Evolutionary conservation across 1,140 invertebrate species (phyloP), one percentile per base, ranked within the genome.

Genomic region (Liolophura sinensis): DNA sequence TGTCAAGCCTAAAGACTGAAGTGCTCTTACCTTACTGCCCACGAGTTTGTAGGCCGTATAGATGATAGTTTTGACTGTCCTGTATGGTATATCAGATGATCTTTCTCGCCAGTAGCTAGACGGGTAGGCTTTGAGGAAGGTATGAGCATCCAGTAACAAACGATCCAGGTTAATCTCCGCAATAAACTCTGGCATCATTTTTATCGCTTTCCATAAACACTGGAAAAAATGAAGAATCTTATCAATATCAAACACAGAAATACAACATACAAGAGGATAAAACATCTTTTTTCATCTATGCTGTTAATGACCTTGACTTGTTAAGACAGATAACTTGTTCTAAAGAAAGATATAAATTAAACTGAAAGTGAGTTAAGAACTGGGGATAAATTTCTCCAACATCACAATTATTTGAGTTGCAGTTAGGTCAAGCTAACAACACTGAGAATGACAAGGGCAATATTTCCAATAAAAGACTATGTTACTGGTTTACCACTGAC

Each of bases 41-140:
- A 85, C 84, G 20, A 83, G 73, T 69, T 86, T 84, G 49, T 85
- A 91, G 82, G 95, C 88, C 54, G 93, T 91, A 81, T 96, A 93
- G 61, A 97, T 86, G 70, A 97, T 87, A 0, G 95, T 98, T 86
- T 96, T 97, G 24, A 97, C 89, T 48, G 95, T 97, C 72, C 94
- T 88, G 50, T 94, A 76, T 1, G 93, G 92, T 24, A 90, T 92
- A 78, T 95, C 93, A 51, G 88, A 89, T 1, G 88, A 84, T 64
- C 89, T 88, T 55, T 89, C 89, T 78, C 92, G 92, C 92, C 92
- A 93, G 79, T 90, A 91, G 22, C 86, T 86, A 62, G 89, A 89
- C 31, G 94, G 93, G 84, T 93, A 95, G 63, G 92, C 91, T 65
- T 88, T 88, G 47, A 97, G 90, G 82, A 97, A 97, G 49, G 91